These are phyloP conservation scores for Perdita meconis DNA, from an alignment of 2,888 invertebrate species.

Conservation along the genomic window DNA sequence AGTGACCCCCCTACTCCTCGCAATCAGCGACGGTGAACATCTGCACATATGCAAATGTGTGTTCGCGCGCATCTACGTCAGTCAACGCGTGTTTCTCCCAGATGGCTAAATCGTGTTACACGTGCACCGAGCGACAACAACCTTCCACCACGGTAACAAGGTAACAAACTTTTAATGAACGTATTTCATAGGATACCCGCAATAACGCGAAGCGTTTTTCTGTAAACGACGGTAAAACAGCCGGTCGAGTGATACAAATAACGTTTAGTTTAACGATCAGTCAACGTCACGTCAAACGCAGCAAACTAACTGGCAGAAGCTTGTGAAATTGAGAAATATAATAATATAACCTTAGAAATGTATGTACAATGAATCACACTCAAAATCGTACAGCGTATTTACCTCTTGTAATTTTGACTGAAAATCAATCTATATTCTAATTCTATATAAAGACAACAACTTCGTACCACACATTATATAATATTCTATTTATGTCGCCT, in stretches of 20 bases:
- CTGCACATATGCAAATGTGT: constrained; percentile 1
- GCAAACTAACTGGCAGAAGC: too few species aligned
- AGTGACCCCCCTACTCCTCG: not conserved
- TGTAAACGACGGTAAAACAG: constrained; percentile 6
- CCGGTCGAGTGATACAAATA: constrained; percentile 21
- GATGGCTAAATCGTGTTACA: constrained; percentile 34
- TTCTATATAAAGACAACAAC: too few species aligned
- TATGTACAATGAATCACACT: too few species aligned
- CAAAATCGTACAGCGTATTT: too few species aligned
- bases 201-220: constrained; percentile 15
- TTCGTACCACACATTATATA: too few species aligned
- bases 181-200: constrained; percentile 27
- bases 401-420: too few species aligned
- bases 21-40: not conserved
- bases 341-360: not conserved
- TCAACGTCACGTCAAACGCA: not conserved
- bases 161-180: constrained; percentile 59
- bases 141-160: constrained; percentile 30
- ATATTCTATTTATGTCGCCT: too few species aligned
- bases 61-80: constrained; percentile 19
- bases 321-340: not conserved
- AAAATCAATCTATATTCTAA: too few species aligned
- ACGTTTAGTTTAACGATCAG: constrained; percentile 4
- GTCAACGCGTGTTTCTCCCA: constrained; percentile 15
- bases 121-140: constrained; percentile 25